Percentiles rank a stretch among this genome's conserved stretches.
Evolutionary conservation across 2,113 vertebrate genomes (phyloP).

Genomic region (Suricata suricatta): DNA sequence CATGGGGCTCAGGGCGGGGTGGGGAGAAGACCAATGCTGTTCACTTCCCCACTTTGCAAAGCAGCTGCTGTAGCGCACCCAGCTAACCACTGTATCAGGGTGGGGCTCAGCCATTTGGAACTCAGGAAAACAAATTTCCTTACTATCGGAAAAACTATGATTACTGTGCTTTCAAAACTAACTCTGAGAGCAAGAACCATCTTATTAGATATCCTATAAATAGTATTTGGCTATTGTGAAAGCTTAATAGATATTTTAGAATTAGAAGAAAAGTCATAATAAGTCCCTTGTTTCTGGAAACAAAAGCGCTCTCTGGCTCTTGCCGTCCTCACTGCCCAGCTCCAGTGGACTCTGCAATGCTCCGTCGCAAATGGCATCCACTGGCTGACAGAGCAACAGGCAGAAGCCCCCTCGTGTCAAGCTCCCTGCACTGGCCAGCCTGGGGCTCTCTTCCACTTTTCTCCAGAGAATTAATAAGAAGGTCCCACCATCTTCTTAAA

Average conservation of each 20-base stretch:
- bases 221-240: slow-evolving; percentile 38
- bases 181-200: neutral
- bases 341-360: neutral
- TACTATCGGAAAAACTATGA: slow-evolving; percentile 26
- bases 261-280: slow-evolving; percentile 56
- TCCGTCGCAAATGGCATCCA: neutral
- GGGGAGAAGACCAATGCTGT: neutral
- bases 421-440: no score
- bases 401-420: neutral
- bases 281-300: slow-evolving; percentile 54
- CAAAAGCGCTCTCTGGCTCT: neutral
- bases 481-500: neutral
- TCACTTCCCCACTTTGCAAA: neutral
- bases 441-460: neutral
- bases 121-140: neutral
- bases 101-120: neutral
- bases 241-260: slow-evolving; percentile 61
- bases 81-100: neutral
- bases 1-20: neutral
- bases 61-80: neutral
- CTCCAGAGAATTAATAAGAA: neutral
- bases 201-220: slow-evolving; percentile 53
- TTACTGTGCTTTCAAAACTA: slow-evolving; percentile 41
- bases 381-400: rapidly evolving
- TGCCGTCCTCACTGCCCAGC: neutral